These are phyloP conservation scores for Rhabdophis nuchalis DNA, from an alignment of 2,797 vertebrate species.

Conservation along the genomic window DNA sequence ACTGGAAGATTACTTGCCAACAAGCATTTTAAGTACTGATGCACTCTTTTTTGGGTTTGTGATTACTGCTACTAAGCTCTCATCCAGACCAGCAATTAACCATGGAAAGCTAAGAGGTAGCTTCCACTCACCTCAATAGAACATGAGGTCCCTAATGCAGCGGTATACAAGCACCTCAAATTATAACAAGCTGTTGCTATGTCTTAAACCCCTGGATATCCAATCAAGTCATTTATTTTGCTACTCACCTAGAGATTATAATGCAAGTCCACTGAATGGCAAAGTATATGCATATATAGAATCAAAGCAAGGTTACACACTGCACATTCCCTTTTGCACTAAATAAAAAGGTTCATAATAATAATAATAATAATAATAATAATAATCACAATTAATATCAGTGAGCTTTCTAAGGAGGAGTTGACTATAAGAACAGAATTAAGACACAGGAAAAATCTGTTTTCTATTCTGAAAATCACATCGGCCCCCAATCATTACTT, in stretches of 20 bases:
- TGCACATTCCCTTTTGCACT: slow-evolving; percentile 62
- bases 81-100: neutral
- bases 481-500: slow-evolving; percentile 27
- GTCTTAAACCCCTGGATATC: slow-evolving; percentile 60
- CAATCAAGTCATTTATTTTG: slow-evolving; percentile 49
- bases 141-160: neutral
- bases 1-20: slow-evolving; percentile 17
- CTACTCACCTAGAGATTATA: slow-evolving; percentile 58
- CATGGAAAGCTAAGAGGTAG: neutral
- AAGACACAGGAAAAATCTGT: slow-evolving; percentile 54
- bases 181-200: slow-evolving; percentile 68
- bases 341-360: slow-evolving; percentile 62
- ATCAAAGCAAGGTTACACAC: slow-evolving; percentile 56
- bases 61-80: slow-evolving; percentile 29
- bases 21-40: neutral
- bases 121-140: neutral
- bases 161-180: slow-evolving; percentile 40
- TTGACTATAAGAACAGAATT: slow-evolving; percentile 39
- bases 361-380: slow-evolving; percentile 10
- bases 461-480: slow-evolving; percentile 43
- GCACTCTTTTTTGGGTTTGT: slow-evolving; percentile 22
- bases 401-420: slow-evolving; percentile 60
- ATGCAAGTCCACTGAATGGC: slow-evolving; percentile 59
- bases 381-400: slow-evolving; percentile 44
- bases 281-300: slow-evolving; percentile 38